These are phyloP conservation scores for Phrynocephalus versicolor DNA, from an alignment of 2,113 vertebrate species.

Conservation along the genomic window DNA sequence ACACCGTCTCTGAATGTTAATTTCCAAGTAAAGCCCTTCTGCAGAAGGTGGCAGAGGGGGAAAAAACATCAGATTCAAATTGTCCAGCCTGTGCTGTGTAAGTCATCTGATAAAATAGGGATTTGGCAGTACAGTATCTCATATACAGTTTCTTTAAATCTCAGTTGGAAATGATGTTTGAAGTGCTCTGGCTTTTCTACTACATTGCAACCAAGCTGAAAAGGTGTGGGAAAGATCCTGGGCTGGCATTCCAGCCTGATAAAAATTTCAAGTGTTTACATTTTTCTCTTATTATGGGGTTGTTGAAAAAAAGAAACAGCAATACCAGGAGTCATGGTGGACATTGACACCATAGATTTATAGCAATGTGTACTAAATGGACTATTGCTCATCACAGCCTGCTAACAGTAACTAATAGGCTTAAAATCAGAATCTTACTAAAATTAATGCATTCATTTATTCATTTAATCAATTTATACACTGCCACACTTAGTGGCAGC, in stretches of 20 bases:
- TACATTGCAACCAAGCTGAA: conserved; percentile 13
- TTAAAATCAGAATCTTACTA: not conserved
- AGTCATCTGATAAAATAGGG: conserved; percentile 58
- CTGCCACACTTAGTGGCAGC: no score
- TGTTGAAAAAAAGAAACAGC: conserved; percentile 10
- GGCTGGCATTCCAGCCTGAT: not conserved
- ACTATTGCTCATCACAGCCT: not conserved
- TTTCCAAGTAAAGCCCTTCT: conserved; percentile 25
- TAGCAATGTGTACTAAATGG: not conserved
- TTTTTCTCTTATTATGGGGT: conserved; percentile 5
- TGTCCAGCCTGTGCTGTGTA: conserved; percentile 32
- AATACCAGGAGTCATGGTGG: not conserved
- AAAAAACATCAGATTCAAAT: conserved; percentile 35
- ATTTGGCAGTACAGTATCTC: conserved; percentile 36
- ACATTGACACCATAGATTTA: not conserved
- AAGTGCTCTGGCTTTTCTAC: conserved; percentile 29
- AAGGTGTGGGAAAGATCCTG: conserved; percentile 19
- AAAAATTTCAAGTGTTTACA: conserved; percentile 18
- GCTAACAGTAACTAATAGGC: not conserved
- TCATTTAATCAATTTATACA: no score
- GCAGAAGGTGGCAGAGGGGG: not conserved
- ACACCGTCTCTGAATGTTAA: conserved; percentile 48
- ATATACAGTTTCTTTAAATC: conserved; percentile 44
- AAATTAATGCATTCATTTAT: no score
- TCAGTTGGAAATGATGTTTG: conserved; percentile 44